These are phyloP conservation scores for Acrossocheilus wenchowensis DNA, from an alignment of 2,797 vertebrate genomes.

Conservation along the genomic window DNA sequence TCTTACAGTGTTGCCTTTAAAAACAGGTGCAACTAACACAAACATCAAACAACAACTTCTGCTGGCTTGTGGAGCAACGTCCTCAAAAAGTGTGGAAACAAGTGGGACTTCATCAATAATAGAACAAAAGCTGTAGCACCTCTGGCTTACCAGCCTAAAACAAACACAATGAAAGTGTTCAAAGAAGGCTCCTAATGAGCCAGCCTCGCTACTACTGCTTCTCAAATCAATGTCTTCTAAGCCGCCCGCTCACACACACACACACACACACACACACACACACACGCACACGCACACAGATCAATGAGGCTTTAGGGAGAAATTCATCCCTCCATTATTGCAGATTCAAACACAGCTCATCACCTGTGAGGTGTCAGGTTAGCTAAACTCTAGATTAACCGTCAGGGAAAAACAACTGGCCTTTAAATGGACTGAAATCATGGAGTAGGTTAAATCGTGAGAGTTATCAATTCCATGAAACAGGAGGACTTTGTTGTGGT, in stretches of 20 bases:
- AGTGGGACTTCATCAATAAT: slow-evolving; percentile 50
- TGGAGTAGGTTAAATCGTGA: background rate
- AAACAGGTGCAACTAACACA: slow-evolving; percentile 10
- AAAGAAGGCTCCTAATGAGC: slow-evolving; percentile 57
- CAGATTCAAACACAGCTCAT: slow-evolving; percentile 50
- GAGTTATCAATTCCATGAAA: background rate
- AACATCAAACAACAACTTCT: slow-evolving; percentile 9
- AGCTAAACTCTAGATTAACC: slow-evolving; percentile 50
- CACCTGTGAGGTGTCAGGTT: slow-evolving; percentile 38
- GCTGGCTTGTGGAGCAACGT: background rate
- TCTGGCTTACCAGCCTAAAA: slow-evolving; percentile 35
- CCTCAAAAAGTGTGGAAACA: slow-evolving; percentile 15
- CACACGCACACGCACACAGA: slow-evolving; percentile 18
- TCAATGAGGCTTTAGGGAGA: slow-evolving; percentile 56
- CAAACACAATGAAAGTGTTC: slow-evolving; percentile 52
- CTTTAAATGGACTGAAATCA: background rate
- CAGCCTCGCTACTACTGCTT: slow-evolving; percentile 19
- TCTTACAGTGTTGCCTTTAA: background rate
- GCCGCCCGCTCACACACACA: slow-evolving; percentile 18
- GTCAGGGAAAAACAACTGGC: background rate
- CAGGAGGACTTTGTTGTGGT: background rate
- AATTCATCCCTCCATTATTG: slow-evolving; percentile 54
- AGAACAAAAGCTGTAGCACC: slow-evolving; percentile 51
- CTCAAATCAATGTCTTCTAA: slow-evolving; percentile 53
- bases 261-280: slow-evolving; percentile 20